Conservation (phyloP, 2,888 invertebrate genomes). For the Trichogramma dendrolimi region DNA sequence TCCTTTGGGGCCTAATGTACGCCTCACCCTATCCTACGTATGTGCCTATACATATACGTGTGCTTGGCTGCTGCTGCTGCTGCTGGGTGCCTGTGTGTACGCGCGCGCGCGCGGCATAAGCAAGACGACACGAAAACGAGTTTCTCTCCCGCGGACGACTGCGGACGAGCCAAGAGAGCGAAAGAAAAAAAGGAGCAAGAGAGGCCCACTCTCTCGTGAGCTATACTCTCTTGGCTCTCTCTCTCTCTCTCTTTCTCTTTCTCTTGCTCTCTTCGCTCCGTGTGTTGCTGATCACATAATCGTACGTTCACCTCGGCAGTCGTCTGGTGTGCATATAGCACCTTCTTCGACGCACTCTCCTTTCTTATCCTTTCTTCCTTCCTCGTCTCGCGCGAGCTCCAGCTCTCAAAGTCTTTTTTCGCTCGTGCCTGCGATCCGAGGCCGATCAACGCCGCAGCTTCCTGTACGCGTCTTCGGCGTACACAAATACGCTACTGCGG, state of each 20-base stretch:
- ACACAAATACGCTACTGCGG: too few relatives aligned
- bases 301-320: constrained; percentile 45
- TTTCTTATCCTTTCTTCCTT: constrained; percentile 3
- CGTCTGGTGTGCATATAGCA: constrained; percentile 24
- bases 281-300: constrained; percentile 46
- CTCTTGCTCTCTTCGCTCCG: not conserved
- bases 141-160: constrained; percentile 33
- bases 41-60: too few relatives aligned
- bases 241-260: too few relatives aligned
- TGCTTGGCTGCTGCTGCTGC: too few relatives aligned
- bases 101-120: constrained; percentile 8
- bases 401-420: not conserved
- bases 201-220: constrained; percentile 39
- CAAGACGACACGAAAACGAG: constrained; percentile 42
- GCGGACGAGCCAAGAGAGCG: constrained; percentile 23
- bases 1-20: too few relatives aligned
- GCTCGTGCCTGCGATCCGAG: constrained; percentile 1
- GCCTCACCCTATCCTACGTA: too few relatives aligned
- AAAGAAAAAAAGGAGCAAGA: constrained; percentile 34
- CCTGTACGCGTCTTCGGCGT: too few relatives aligned
- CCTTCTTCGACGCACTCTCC: not conserved
- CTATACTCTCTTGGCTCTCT: too few relatives aligned
- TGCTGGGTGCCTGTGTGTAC: not conserved
- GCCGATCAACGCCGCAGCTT: constrained; percentile 8
- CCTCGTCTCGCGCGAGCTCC: not conserved